Conservation (phyloP, 2,888 invertebrate genomes). For the Dolichopus griseipennis region DNA sequence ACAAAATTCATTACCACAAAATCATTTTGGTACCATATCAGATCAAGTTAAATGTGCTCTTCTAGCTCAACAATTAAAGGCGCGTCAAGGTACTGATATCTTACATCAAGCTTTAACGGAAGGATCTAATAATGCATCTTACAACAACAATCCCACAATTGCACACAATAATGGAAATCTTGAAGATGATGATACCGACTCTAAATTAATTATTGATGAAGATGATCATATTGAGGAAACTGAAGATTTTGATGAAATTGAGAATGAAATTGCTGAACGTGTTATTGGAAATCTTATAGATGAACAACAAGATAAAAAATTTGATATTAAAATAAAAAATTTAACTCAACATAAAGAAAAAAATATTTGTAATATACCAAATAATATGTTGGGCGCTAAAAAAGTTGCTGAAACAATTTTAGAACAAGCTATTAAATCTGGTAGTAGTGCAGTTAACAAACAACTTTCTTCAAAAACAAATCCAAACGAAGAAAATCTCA, state of each 20-base stretch:
- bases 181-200: conserved; percentile 53
- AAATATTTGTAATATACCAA: background rate
- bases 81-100: conserved; percentile 44
- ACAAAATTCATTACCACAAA: conserved; percentile 25
- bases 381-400: conserved; percentile 39
- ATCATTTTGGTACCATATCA: conserved; percentile 44
- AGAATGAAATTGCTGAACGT: conserved; percentile 35
- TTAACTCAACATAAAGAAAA: background rate
- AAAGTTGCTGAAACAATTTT: conserved; percentile 52
- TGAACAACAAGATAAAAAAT: conserved; percentile 25
- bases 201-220: conserved; percentile 42
- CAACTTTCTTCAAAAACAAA: conserved; percentile 10
- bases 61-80: conserved; percentile 66
- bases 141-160: conserved; percentile 14
- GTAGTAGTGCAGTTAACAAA: conserved; percentile 21
- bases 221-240: conserved; percentile 34
- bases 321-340: conserved; percentile 19
- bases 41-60: conserved; percentile 68
- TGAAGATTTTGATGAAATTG: conserved; percentile 26
- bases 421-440: conserved; percentile 45
- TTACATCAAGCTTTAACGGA: conserved; percentile 40
- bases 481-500: conserved; percentile 37
- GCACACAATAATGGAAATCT: conserved; percentile 34
- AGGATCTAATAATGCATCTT: conserved; percentile 34
- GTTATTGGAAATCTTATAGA: conserved; percentile 33